Evolutionary conservation across 2,797 vertebrate genomes (phyloP), one percentile per base, ranked within the genome.

Genomic region (Gallinago nigripennis): DNA sequence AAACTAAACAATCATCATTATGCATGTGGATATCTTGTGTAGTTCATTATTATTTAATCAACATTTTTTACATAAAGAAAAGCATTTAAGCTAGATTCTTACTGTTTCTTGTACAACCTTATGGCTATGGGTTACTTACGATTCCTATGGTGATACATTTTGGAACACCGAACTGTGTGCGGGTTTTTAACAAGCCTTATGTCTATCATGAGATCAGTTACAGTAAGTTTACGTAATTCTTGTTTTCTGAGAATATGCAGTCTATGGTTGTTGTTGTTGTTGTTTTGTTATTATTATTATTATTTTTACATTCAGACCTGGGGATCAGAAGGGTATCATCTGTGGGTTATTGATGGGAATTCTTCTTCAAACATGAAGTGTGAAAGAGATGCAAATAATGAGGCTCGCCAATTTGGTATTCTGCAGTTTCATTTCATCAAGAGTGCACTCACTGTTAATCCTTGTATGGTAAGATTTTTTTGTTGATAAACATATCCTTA

Each of bases 381-480:
- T 60, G 97, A 96, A 24, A 78, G 91, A 58, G 97, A 97, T 91
- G 91, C 96, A 89, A 97, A 94, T 86, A 97, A 57, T 27, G 70
- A 97, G 94, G 96, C 97, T 88, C 93, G 93, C 69, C 98, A 98
- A 23, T 98, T 98, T 31, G 98, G 98, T 85, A 99, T 99, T 93
- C 98, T 99, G 91, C 99, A 99, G 60, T 99, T 99, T 96, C 99
- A 99, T 95, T 99, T 99, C 97, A 99, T 99, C 94, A 99, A 99
- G 98, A 99, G 99, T 69, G 99, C 99, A n/a, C 99, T 99, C 97
- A 99, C 99, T 9, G 99, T 99, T 95, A 99, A 99, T 95, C 99
- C 99, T 61, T 99, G 99, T 98, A 99, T 99, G 98, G 99, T 99
- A 98, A 98, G 99, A 3, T 23, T 7, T 97, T 68, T 76, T 68